Evolutionary conservation across 2,888 invertebrate species (phyloP).

Genomic region (Rambutsinella grinnellia): DNA sequence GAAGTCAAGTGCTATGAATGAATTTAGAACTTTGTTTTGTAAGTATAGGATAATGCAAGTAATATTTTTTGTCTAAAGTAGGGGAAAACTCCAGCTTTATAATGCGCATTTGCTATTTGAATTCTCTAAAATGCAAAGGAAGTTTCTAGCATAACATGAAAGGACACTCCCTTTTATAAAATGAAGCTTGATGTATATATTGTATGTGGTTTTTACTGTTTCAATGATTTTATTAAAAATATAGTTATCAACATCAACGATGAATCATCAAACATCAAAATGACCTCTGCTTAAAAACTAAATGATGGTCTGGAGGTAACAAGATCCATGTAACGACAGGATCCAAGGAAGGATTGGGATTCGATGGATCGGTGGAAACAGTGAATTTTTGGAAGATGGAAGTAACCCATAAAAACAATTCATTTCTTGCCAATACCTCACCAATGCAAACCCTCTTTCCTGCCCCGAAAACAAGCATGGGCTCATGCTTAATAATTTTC

Average conservation of each 20-base stretch:
- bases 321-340: conserved; percentile 48
- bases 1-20: too few species aligned
- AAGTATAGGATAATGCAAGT: too few species aligned
- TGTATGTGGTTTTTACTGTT: not conserved
- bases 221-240: not conserved
- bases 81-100: too few species aligned
- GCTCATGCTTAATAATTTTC: conserved; percentile 47
- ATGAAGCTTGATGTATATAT: not conserved
- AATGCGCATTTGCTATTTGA: too few species aligned
- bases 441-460: conserved; percentile 54
- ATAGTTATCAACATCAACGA: not conserved
- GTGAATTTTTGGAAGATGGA: conserved; percentile 46
- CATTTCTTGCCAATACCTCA: conserved; percentile 48
- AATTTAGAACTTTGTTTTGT: too few species aligned
- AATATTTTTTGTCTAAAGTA: too few species aligned
- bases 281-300: conserved; percentile 52
- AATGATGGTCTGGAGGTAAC: conserved; percentile 48
- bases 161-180: too few species aligned
- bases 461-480: conserved; percentile 52
- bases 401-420: conserved; percentile 51
- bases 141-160: too few species aligned
- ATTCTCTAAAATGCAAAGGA: too few species aligned
- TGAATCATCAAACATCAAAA: not conserved
- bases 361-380: conserved; percentile 29
- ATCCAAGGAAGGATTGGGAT: conserved; percentile 43